Base-by-base conservation (phyloP, 1,140 invertebrate genomes). In the Phocides pigmalion region DNA sequence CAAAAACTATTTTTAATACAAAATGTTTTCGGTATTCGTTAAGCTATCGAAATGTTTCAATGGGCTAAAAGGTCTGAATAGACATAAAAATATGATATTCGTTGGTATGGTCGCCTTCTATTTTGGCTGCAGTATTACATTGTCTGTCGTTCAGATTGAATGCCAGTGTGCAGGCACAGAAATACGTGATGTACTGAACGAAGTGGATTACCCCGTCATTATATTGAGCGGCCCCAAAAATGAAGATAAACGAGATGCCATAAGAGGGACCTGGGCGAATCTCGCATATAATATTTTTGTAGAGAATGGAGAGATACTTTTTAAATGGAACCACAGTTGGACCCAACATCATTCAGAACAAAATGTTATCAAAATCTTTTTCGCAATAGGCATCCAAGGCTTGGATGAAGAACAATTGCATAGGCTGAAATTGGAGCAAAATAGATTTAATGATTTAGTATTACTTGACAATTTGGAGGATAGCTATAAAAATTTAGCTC, bases 51-150 rank as follows among this genome's bases (percentile, higher is more conserved):
- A 32, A 11, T 11, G 28, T 8, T 3, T 32, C 1, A 32, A 11
- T 11, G 0, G 28, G 28, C 28, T 32, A 11, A 11, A 32, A 0
- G n/a, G 28, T 11, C 28, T 81, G 17, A 79, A 65, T 64, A 84
- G 74, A 68, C 78, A 88, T 62, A 86, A 66, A 76, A 80, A 44
- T 44, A 87, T 89, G 82, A 74, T 87, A 59, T 67, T 89, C 0
- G 46, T 67, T 11, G 80, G 83, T 68, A 53, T 87, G 41, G 79
- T 89, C 41, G 86, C 86, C 54, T 91, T 91, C 71, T 89, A 87
- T 66, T 35, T 89, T 47, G 87, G 87, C 37, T 89, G 84, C 74
- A 73, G 71, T 28, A 62, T 88, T 17, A 81, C 87, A 4, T 70
- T 89, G 17, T 83, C 76, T 68, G 84, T 87, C 14, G 51, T 86